Percentiles rank a stretch among this genome's conserved stretches.
Evolutionary conservation across 2,888 invertebrate species (phyloP).

Genomic region (Tinea pellionella): DNA sequence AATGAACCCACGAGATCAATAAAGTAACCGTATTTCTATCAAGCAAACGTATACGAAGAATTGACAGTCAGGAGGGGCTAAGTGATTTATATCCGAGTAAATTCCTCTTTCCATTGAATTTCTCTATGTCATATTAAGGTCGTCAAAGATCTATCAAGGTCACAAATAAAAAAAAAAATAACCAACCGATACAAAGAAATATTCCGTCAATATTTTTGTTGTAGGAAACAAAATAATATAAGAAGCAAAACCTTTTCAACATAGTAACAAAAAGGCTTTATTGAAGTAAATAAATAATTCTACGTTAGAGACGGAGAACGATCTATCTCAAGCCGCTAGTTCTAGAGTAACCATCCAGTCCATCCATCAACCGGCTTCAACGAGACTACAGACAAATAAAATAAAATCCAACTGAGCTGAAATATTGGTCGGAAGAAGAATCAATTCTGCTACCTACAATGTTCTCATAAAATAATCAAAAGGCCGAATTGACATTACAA

Average conservation of each 20-base stretch:
- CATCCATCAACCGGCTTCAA: neutral
- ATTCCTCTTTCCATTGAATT: neutral
- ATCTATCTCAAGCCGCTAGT: neutral
- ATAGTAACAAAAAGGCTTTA: neutral
- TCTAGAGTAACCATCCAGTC: neutral
- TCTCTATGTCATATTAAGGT: neutral
- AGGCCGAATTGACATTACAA: no score
- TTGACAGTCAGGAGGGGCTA: neutral
- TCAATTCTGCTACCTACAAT: neutral
- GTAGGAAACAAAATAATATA: neutral
- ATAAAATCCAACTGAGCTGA: neutral
- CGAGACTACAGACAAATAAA: neutral
- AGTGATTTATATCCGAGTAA: neutral
- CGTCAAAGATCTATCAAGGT: neutral
- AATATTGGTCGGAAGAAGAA: neutral
- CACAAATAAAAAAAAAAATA: neutral
- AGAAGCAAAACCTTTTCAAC: neutral
- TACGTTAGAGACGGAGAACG: neutral
- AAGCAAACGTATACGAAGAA: neutral
- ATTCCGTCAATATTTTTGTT: no score
- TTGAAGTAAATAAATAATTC: neutral
- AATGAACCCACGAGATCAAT: neutral
- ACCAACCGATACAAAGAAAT: no score
- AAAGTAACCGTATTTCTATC: neutral
- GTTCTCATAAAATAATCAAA: neutral